These are phyloP conservation scores for Caenorhabditis afra DNA, from an alignment of 2,888 invertebrate genomes.

Conservation along the genomic window DNA sequence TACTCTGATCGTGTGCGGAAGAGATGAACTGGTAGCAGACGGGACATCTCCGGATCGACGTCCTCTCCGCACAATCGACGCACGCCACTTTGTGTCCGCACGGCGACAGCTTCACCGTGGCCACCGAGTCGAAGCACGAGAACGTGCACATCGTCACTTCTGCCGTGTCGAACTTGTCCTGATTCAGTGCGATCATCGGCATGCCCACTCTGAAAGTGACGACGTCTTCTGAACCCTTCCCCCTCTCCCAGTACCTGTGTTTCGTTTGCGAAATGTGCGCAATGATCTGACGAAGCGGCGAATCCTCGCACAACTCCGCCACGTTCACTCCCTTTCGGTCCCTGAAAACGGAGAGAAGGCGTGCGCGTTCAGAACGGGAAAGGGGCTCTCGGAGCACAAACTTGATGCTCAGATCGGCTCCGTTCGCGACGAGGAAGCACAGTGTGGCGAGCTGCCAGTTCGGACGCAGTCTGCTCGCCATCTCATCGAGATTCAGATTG, in stretches of 20 bases:
- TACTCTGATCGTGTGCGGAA: constrained; percentile 43
- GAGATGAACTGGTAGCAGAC: constrained; percentile 62
- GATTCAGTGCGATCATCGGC: constrained; percentile 53
- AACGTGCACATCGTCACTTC: constrained; percentile 71
- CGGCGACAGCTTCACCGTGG: constrained; percentile 68
- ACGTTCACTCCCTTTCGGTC: constrained; percentile 55
- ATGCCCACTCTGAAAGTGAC: constrained; percentile 43
- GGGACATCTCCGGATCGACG: constrained; percentile 62
- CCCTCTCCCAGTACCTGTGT: too few relatives aligned
- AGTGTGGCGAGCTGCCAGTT: constrained; percentile 67
- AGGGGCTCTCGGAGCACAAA: constrained; percentile 12
- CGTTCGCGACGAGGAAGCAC: constrained; percentile 63
- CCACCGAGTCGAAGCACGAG: constrained; percentile 66
- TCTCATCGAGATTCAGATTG: constrained; percentile 64
- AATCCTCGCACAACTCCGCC: constrained; percentile 50
- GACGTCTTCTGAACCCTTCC: too few relatives aligned
- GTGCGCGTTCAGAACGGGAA: neutral
- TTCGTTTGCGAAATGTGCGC: constrained; percentile 46
- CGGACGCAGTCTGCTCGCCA: constrained; percentile 64
- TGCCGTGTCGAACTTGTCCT: constrained; percentile 59
- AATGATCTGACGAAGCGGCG: constrained; percentile 42
- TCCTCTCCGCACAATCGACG: constrained; percentile 62
- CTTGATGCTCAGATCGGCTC: constrained; percentile 63
- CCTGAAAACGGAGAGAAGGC: constrained; percentile 20
- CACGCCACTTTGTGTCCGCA: constrained; percentile 72